Conservation (phyloP, 2,113 vertebrate genomes). For the Pholis gunnellus region DNA sequence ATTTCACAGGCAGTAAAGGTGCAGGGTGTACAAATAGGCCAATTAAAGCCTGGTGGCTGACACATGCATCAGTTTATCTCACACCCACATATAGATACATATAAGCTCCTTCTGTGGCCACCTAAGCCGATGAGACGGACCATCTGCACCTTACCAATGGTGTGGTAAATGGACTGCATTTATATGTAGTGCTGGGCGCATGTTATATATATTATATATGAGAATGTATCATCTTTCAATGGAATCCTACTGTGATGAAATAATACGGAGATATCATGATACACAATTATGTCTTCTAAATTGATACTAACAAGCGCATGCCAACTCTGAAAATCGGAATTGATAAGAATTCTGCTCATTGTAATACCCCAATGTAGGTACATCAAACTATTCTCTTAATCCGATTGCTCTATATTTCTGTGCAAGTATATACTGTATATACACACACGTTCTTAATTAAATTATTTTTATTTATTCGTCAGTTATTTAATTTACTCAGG, state of each 20-base stretch:
- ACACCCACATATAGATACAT: conserved; percentile 53
- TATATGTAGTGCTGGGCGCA: not conserved
- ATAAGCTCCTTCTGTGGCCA: conserved; percentile 39
- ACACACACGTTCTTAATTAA: no score
- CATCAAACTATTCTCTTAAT: not conserved
- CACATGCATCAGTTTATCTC: conserved; percentile 46
- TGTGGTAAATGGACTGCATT: not conserved
- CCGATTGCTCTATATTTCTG: no score
- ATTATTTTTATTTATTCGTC: no score
- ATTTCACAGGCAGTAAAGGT: conserved; percentile 44
- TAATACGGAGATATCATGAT: not conserved
- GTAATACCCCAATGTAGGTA: not conserved
- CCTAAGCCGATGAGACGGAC: conserved; percentile 37
- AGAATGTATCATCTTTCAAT: not conserved
- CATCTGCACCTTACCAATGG: conserved; percentile 59
- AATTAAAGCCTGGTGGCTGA: conserved; percentile 51
- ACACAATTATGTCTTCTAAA: not conserved
- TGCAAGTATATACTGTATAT: no score
- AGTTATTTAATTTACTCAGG: no score
- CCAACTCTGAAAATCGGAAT: not conserved
- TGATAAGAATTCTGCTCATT: not conserved
- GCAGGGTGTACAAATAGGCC: conserved; percentile 55
- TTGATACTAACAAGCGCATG: not conserved
- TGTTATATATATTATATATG: not conserved
- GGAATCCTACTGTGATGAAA: not conserved